Evolutionary conservation across 2,113 vertebrate genomes (phyloP).

Genomic region (Lampris incognitus): DNA sequence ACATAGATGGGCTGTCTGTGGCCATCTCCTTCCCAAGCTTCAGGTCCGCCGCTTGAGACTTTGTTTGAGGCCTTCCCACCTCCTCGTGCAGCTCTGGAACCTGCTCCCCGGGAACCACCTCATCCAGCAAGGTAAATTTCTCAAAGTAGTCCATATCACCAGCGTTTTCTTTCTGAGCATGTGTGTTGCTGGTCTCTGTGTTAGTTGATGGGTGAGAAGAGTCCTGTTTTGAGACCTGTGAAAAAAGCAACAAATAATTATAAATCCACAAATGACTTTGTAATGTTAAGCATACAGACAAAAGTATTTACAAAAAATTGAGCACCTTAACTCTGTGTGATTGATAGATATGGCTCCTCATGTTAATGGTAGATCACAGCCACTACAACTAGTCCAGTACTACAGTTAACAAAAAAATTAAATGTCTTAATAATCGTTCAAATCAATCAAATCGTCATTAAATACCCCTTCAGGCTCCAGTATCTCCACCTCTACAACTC

Average conservation of each 20-base stretch:
- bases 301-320: not conserved
- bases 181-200: slow-evolving; percentile 36
- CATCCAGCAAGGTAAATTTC: slow-evolving; percentile 91
- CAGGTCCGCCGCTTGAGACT: slow-evolving; percentile 42
- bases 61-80: slow-evolving; percentile 5
- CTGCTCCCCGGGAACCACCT: slow-evolving; percentile 63
- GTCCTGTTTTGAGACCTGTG: slow-evolving; percentile 47
- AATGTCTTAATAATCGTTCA: not conserved
- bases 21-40: slow-evolving; percentile 52
- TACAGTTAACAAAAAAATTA: not conserved
- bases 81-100: slow-evolving; percentile 58
- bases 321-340: too few species aligned
- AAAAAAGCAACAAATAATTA: slow-evolving; percentile 14
- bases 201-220: slow-evolving; percentile 43
- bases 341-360: too few species aligned
- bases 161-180: slow-evolving; percentile 53
- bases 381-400: not conserved
- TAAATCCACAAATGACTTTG: not conserved
- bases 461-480: slow-evolving; percentile 63
- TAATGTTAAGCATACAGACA: not conserved
- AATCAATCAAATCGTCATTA: not conserved
- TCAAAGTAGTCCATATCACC: slow-evolving; percentile 92
- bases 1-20: slow-evolving; percentile 41
- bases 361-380: not conserved
- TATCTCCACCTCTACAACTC: slow-evolving; percentile 47